phyloP scores from a whole-genome alignment of 2,888 invertebrate genomes.

The Orthosia incerta region DNA sequence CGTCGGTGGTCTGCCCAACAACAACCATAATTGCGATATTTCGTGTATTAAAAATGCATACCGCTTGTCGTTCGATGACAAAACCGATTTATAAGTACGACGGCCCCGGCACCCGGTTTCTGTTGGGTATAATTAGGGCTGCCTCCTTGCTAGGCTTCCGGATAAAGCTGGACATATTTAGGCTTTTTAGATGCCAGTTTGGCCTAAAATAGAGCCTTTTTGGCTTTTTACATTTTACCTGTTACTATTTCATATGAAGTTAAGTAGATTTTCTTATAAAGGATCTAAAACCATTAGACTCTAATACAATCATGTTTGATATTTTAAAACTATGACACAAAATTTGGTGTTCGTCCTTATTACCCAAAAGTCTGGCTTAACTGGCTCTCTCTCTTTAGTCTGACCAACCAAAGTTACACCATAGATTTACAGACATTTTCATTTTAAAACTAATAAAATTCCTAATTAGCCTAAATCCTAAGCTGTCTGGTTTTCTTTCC shows the following conservation, averaged over 20 bases:
- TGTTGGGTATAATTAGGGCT: slow-evolving; percentile 59
- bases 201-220: not conserved
- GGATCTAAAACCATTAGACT: not conserved
- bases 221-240: not conserved
- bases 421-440: too few species aligned
- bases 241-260: not conserved
- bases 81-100: slow-evolving; percentile 74
- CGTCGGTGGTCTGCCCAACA: slow-evolving; percentile 43
- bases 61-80: slow-evolving; percentile 59
- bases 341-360: not conserved
- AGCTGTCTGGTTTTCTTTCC: too few species aligned
- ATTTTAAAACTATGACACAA: not conserved
- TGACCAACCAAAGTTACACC: too few species aligned
- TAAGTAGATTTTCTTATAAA: not conserved
- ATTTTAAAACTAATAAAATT: too few species aligned
- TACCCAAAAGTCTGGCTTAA: too few species aligned
- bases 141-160: not conserved
- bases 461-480: too few species aligned
- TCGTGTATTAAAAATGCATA: slow-evolving; percentile 62
- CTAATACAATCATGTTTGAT: too few species aligned
- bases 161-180: not conserved
- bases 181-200: not conserved
- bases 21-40: slow-evolving; percentile 60
- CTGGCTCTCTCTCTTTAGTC: too few species aligned
- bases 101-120: slow-evolving; percentile 64